Percentiles rank a stretch among this genome's conserved stretches.
phyloP scores from a whole-genome alignment of 2,797 vertebrate species.

The Micrastur ruficollis region DNA sequence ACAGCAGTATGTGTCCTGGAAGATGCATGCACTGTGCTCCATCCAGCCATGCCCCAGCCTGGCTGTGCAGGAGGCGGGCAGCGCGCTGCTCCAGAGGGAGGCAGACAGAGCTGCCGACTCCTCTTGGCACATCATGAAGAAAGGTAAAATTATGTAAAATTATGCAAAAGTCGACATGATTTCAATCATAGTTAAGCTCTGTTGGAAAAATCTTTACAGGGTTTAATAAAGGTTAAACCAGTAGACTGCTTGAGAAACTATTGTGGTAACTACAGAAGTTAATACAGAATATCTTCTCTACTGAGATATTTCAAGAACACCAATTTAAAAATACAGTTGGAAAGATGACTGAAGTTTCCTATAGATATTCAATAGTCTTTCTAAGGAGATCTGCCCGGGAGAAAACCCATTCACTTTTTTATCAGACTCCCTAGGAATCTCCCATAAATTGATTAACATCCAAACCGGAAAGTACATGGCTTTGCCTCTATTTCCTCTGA shows the following conservation, averaged over 20 bases:
- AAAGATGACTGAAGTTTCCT: neutral
- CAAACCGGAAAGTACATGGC: neutral
- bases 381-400: neutral
- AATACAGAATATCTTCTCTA: neutral
- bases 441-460: neutral
- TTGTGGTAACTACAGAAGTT: neutral
- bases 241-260: neutral
- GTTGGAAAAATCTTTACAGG: neutral
- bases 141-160: neutral
- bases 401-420: neutral
- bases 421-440: neutral
- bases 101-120: neutral
- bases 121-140: neutral
- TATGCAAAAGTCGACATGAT: neutral
- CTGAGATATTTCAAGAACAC: neutral
- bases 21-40: rapidly evolving
- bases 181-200: neutral
- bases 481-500: neutral
- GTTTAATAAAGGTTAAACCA: conserved; percentile 2
- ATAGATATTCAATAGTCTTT: neutral
- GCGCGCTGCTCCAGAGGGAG: rapidly evolving
- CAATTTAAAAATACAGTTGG: neutral
- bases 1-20: neutral
- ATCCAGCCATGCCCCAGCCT: rapidly evolving
- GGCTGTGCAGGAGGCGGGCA: neutral